Conservation (phyloP, 2,797 vertebrate genomes). For the Hypotaenidia philippensis region DNA sequence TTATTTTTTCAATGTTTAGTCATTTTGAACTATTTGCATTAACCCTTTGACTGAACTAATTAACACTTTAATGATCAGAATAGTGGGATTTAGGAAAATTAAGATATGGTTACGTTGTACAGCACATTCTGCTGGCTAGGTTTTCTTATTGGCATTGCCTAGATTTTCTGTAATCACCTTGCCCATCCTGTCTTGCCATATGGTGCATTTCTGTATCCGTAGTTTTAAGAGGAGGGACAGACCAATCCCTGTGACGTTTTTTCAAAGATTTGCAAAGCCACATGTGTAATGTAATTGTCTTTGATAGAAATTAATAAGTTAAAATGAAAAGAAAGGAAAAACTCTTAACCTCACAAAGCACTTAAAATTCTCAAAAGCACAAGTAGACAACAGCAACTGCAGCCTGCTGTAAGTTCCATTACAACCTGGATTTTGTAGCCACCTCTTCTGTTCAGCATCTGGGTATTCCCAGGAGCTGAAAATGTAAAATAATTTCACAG, state of each 20-base stretch:
- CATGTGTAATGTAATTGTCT: neutral
- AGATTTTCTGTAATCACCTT: conserved; percentile 11
- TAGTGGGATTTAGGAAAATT: conserved; percentile 7
- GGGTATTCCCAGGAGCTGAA: conserved; percentile 36
- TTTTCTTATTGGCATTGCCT: neutral
- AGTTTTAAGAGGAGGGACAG: neutral
- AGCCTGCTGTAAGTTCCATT: conserved; percentile 18
- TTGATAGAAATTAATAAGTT: neutral
- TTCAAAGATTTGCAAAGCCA: neutral
- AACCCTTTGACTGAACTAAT: conserved; percentile 48
- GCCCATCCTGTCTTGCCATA: neutral
- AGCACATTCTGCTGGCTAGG: neutral
- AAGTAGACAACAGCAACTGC: neutral
- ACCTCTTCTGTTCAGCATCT: conserved; percentile 27
- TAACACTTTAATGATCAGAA: neutral
- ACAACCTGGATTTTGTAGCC: conserved; percentile 29
- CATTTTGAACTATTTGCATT: conserved; percentile 51
- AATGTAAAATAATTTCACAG: conserved; percentile 51
- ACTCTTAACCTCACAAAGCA: neutral
- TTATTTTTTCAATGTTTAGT: conserved; percentile 46
- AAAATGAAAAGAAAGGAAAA: neutral
- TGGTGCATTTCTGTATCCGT: neutral
- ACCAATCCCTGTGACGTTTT: neutral
- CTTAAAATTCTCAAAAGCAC: neutral
- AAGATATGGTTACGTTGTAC: neutral